Evolutionary conservation across 2,888 invertebrate genomes (phyloP).

Genomic region (Pristionchus mayeri): DNA sequence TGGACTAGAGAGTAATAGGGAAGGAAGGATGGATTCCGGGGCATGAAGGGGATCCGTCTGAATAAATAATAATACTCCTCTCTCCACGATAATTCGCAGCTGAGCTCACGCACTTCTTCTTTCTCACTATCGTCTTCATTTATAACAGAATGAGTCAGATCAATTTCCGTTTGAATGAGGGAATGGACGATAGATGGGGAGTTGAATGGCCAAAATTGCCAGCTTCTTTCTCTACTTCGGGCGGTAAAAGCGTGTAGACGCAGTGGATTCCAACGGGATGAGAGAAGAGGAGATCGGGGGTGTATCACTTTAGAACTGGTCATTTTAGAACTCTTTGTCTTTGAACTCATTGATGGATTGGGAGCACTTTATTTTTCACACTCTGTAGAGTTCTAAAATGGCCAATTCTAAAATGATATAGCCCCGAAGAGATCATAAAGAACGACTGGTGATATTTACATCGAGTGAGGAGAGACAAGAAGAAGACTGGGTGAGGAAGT

Average conservation of each 20-base stretch:
- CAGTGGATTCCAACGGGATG: background rate
- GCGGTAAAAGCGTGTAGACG: background rate
- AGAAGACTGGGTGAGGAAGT: background rate
- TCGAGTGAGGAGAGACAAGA: slow-evolving; percentile 35
- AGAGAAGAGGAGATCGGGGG: no score
- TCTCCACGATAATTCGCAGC: background rate
- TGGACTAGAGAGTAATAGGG: background rate
- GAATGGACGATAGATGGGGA: background rate
- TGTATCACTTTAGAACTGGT: no score
- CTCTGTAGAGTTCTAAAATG: no score
- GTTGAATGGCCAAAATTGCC: background rate
- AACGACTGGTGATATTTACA: slow-evolving; percentile 44
- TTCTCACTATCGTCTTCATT: background rate
- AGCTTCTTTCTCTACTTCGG: background rate
- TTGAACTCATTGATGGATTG: no score
- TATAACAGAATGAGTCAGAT: background rate
- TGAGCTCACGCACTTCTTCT: background rate
- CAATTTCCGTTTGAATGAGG: slow-evolving; percentile 44
- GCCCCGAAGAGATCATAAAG: slow-evolving; percentile 8
- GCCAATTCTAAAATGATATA: no score
- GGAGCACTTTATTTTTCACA: no score
- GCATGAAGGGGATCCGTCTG: slow-evolving; percentile 7
- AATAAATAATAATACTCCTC: slow-evolving; percentile 28
- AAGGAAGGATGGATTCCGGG: slow-evolving; percentile 3
- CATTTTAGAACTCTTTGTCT: no score